phyloP scores from a whole-genome alignment of 2,797 vertebrate species.

The Momotus momota region DNA sequence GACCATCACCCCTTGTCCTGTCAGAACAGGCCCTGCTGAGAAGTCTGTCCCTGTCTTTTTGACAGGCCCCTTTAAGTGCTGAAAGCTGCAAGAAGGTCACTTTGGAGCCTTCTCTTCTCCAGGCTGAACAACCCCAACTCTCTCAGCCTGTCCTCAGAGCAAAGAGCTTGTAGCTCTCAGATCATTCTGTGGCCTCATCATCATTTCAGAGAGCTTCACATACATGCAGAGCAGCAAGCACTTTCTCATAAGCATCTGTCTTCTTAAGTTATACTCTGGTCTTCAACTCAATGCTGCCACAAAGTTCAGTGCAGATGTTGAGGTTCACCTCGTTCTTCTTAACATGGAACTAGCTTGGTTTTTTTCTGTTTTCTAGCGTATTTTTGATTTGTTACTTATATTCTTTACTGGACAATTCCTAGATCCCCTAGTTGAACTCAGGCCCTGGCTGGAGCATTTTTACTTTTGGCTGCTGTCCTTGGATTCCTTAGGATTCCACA shows the following conservation, averaged over 20 bases:
- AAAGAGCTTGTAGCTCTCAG: not conserved
- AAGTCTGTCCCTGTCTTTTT: not conserved
- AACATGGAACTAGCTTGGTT: rapidly evolving
- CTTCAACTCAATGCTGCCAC: not conserved
- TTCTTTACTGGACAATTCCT: not conserved
- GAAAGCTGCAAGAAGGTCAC: not conserved
- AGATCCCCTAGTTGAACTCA: not conserved
- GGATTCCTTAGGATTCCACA: not conserved
- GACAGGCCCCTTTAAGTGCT: not conserved
- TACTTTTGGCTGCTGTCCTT: rapidly evolving
- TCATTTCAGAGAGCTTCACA: rapidly evolving
- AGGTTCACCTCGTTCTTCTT: not conserved
- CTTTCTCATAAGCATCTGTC: not conserved
- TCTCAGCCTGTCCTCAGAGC: not conserved
- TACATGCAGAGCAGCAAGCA: not conserved
- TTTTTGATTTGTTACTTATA: not conserved
- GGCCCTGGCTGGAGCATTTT: rapidly evolving
- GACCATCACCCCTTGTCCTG: not conserved
- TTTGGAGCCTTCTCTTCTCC: not conserved
- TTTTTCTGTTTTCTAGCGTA: not conserved
- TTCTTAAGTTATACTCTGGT: not conserved
- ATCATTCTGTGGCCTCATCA: not conserved
- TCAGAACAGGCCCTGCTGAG: not conserved
- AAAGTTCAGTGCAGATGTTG: not conserved
- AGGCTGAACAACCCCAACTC: not conserved